Base-by-base conservation (phyloP, 2,888 invertebrate genomes). In the Brachylomia viminalis region DNA sequence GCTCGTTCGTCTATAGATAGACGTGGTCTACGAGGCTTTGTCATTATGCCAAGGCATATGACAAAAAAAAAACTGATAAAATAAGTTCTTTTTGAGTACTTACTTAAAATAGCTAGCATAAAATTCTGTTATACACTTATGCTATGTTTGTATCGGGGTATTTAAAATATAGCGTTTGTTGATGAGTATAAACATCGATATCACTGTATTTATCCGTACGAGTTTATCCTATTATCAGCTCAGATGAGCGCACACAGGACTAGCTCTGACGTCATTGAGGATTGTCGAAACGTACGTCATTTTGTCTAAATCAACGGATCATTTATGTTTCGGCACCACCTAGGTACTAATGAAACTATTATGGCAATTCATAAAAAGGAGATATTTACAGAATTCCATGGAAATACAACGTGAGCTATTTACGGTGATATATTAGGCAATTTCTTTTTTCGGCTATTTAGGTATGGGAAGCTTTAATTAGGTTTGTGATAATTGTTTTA, bases 281-380 rank as follows among this genome's bases (percentile, higher is more conserved):
- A 66, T 42, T 54, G 58, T 30, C 23, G 15, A 38, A 61, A 27
- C n/a, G 20, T 49, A n/a, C 78, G 52, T 38, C 47, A 49, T 27
- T 27, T 38, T 52, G 52, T 62, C 15, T 66, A 23, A 54, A 42
- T 38, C 47, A 1, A 64, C 23, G 45, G 20, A 64, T 71, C n/a
- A 42, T 38, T 33, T 23, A 58, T 17, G 13, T 58, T 58, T 47
- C 27, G 33, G 20, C 54, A 42, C 13, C n/a, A 45, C 72, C 33
- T 72, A 45, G 20, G 6, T 45, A 33, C 20, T 5, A 4, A 27
- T 45, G 33, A 56, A 33, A 56, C 20, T 58, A 23, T 56, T 45
- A 47, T 13, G 6, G 27, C 33, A 13, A 38, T 52, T 49, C 17
- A 10, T 75, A 7, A 52, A 45, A n/a, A 38, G 5, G 13, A 47